Evolutionary conservation across 1,140 invertebrate species (phyloP), one percentile per base, ranked within the genome.

Genomic region (Rhagoletis pomonella): DNA sequence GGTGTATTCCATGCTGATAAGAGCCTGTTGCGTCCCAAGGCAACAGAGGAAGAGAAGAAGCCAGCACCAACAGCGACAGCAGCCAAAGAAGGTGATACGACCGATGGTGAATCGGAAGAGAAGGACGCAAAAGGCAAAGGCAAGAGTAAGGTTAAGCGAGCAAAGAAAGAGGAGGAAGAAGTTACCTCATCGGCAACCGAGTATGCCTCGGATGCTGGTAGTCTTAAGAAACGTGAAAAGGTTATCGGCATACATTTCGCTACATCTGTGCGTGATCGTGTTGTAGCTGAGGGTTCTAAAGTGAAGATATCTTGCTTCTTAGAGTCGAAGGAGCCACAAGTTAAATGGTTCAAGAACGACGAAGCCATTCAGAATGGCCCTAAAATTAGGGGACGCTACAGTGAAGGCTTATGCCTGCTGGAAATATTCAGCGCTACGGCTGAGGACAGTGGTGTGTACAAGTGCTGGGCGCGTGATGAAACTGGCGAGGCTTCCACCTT

Each of bases 231-330:
- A 91, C 91, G 92, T 6, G 92, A 93, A 84, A 92, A 92, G 84
- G 90, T 91, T 47, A 92, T 92, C 55, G 92, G 89, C 29, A 92
- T 93, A 17, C 90, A 93, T 85, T 93, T 93, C n/a, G 89, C 89
- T 44, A 90, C 92, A 5, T 91, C 91, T 4, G 90, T 98, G 87
- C 96, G 95, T 4, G 96, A 98, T 91, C 95, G 96, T 88, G 96
- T 96, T 10, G 96, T 96, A 5, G 95, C 96, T 1, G 95, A 96
- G 90, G 96, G 96, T 1, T 96, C 96, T 10, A 94, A 95, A 87
- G 95, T 97, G 3, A 96, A 96, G 91, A 94, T 99, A 10, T 97
- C 96, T 2, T 99, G 98, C 91, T 96, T 96, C 89, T 95, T 98
- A 3, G 95, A 98, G 88, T 97, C 97, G 19, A 95, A 95, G 88